Base-by-base conservation (phyloP, 2,113 vertebrate species). In the Syngnathus floridae region DNA sequence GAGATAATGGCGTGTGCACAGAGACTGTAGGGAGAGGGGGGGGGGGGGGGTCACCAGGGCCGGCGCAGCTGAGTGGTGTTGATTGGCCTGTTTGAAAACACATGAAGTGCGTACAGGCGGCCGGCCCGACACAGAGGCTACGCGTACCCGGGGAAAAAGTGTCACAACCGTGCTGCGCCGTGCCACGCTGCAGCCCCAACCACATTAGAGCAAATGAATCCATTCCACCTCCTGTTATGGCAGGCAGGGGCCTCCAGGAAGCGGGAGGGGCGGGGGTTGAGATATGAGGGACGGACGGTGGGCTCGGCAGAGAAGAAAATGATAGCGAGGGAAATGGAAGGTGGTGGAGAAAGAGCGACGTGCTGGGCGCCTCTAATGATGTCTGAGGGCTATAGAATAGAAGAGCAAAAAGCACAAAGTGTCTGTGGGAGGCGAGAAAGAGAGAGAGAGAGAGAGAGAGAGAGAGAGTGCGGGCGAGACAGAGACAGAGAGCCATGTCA, bases 171-270 rank as follows among this genome's bases (percentile, higher is more conserved):
- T 26, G 54, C 13, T 31, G 26, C 77, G 88, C 87, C 86, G 82
- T 88, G 90, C 90, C 88, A 79, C 77, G 84, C 89, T 82, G 86
- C 89, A 90, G 90, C 89, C 91, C 91, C 82, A 90, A 90, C 90
- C 88, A 81, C 90, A 91, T 87, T 92, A 90, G 91, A 92, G 90
- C 85, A 92, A 88, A 85, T 85, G 90, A 90, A 88, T 90, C 91
- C 68, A 90, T 91, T 93, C 81, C 83, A 89, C 80, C 86, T 88
- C 86, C 88, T 88, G 77, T 89, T 89, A 90, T 86, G 88, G 88
- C 87, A 86, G 88, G 88, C 87, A 86, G 73, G 48, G 85, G 88
- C 82, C 86, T 82, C 70, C 69, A 77, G 84, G 86, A 86, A 82
- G 84, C 65, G 77, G 83, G 65, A 77, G n/a, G 59, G 56, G 49